Conservation (phyloP, 2,797 vertebrate genomes). For the Chaenodraco wilsoni region DNA sequence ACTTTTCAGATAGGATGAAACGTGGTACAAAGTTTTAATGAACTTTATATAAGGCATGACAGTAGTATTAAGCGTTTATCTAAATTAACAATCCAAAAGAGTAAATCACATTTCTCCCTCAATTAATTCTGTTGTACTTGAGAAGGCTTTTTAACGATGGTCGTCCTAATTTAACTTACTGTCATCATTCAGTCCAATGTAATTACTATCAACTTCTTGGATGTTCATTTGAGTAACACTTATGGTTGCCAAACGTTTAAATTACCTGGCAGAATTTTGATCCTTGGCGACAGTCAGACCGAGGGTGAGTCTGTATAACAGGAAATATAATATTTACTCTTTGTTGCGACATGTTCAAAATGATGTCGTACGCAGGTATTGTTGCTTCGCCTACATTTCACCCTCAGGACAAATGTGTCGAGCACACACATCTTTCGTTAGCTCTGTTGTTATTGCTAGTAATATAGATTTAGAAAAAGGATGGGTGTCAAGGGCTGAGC, state of each 20-base stretch:
- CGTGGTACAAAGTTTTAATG: not conserved
- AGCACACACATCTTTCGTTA: not conserved
- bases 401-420: not conserved
- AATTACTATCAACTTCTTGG: not conserved
- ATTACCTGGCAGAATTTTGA: no score
- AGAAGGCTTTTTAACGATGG: not conserved
- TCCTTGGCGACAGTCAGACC: no score
- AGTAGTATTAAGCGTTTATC: not conserved
- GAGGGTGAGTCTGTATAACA: no score
- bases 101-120: not conserved
- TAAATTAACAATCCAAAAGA: not conserved
- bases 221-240: not conserved
- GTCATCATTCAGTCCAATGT: not conserved
- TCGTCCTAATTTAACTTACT: not conserved
- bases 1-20: not conserved
- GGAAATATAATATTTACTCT: not conserved
- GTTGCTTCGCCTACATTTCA: not conserved
- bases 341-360: slow-evolving; percentile 16
- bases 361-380: not conserved
- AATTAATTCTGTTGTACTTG: not conserved
- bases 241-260: no score
- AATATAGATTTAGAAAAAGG: not conserved
- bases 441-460: not conserved
- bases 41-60: not conserved
- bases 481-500: not conserved